A percentile compares a stretch with the other conserved stretches of the same genome.
Evolutionary conservation across 2,888 invertebrate species (phyloP).

Genomic region (Polylopha cassiicola): DNA sequence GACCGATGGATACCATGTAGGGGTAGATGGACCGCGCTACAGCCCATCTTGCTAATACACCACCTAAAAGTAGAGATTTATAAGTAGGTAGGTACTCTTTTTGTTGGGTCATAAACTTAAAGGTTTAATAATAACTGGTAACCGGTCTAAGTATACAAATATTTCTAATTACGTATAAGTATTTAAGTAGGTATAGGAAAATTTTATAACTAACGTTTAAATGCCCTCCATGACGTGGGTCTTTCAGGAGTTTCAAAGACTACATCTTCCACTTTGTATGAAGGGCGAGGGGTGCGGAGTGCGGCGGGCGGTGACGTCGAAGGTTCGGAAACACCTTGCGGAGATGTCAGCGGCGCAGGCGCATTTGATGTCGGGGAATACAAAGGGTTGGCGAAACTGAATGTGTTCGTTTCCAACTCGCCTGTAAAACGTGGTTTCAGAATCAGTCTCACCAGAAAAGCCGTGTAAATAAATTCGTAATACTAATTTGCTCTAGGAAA

Average conservation of each 20-base stretch:
- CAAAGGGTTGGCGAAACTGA: conserved; percentile 90
- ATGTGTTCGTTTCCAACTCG: conserved; percentile 75
- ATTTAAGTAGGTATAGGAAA: no score
- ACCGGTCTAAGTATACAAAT: no score
- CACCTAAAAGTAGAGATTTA: conserved; percentile 72
- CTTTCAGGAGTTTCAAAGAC: conserved; percentile 80
- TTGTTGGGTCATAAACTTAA: no score
- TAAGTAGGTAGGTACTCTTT: no score
- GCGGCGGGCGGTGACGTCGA: conserved; percentile 43
- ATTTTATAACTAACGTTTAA: conserved; percentile 50
- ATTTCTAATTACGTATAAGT: no score
- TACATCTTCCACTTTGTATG: conserved; percentile 86
- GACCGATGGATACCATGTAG: conserved; percentile 92
- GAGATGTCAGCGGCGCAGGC: conserved; percentile 37
- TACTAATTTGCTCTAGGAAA: no score
- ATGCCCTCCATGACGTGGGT: conserved; percentile 62
- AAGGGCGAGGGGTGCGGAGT: conserved; percentile 69
- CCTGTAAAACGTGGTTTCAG: conserved; percentile 32
- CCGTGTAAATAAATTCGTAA: no score
- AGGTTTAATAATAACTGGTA: no score
- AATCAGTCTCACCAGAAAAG: neutral
- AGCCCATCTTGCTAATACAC: conserved; percentile 83
- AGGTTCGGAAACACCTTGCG: conserved; percentile 33
- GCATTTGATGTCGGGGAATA: conserved; percentile 82
- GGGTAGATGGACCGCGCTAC: conserved; percentile 92